Evolutionary conservation across 2,888 invertebrate species (phyloP).

Genomic region (Perdita meconis): DNA sequence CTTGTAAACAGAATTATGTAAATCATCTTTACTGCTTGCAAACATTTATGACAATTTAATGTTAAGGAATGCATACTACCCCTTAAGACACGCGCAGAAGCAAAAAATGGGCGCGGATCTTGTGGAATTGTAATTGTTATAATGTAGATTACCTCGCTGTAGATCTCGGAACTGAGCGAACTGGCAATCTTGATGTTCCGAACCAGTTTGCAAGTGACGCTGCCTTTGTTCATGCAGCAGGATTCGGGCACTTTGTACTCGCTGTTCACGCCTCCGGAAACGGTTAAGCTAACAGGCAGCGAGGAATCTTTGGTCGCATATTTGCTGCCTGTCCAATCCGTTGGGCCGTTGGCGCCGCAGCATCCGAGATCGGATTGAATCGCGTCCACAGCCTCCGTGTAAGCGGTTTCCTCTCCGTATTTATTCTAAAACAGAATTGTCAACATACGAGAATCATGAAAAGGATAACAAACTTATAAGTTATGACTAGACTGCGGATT

Average conservation of each 20-base stretch:
- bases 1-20: no score
- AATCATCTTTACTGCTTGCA: no score
- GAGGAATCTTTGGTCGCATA: constrained; percentile 85
- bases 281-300: constrained; percentile 85
- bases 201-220: constrained; percentile 85
- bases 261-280: constrained; percentile 82
- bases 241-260: constrained; percentile 87
- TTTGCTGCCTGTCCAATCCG: constrained; percentile 89
- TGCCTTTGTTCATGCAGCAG: constrained; percentile 86
- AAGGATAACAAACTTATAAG: no score
- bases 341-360: constrained; percentile 90
- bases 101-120: no score
- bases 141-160: constrained; percentile 85
- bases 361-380: constrained; percentile 88
- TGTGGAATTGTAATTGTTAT: no score
- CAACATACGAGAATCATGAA: background rate
- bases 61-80: no score
- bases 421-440: constrained; percentile 70
- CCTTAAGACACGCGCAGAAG: no score
- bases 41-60: no score
- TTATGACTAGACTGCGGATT: no score
- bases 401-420: constrained; percentile 75
- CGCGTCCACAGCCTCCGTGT: constrained; percentile 77
- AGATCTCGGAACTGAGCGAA: constrained; percentile 84
- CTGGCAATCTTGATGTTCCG: constrained; percentile 85